Conservation (phyloP, 2,888 invertebrate species). For the Cerastis leucographa region DNA sequence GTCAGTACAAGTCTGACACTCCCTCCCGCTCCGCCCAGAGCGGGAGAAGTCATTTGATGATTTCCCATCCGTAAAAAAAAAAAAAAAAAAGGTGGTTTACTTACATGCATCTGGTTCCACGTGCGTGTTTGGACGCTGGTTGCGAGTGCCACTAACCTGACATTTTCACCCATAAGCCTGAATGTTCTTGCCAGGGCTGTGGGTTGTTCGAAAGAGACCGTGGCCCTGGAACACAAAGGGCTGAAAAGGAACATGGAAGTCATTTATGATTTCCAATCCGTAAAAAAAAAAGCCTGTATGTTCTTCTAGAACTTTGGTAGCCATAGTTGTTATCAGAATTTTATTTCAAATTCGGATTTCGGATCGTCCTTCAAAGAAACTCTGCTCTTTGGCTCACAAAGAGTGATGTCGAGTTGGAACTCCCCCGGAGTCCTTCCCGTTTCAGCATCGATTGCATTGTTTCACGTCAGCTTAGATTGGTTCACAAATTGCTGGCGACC, state of each 20-base stretch:
- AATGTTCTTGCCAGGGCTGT: too few relatives aligned
- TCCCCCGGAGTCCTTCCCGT: constrained; percentile 55
- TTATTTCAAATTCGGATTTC: background rate
- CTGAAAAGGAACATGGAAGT: too few relatives aligned
- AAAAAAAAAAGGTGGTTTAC: too few relatives aligned
- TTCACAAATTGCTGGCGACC: constrained; percentile 62
- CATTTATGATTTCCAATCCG: too few relatives aligned
- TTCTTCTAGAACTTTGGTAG: background rate
- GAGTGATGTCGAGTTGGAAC: constrained; percentile 25
- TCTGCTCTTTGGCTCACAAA: background rate
- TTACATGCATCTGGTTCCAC: background rate
- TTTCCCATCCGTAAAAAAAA: too few relatives aligned
- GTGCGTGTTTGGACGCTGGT: background rate
- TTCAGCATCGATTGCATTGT: constrained; percentile 71
- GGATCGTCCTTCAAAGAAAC: background rate
- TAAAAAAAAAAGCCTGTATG: too few relatives aligned
- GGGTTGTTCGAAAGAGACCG: too few relatives aligned
- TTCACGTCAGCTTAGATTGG: constrained; percentile 70
- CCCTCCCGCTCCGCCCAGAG: too few relatives aligned
- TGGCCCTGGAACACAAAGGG: too few relatives aligned
- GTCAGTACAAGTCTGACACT: too few relatives aligned
- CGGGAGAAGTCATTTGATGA: too few relatives aligned
- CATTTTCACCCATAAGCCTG: background rate
- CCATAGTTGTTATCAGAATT: background rate
- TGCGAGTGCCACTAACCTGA: background rate